A percentile compares a stretch with the other conserved stretches of the same genome.
Evolutionary conservation across 2,797 vertebrate genomes (phyloP).

Genomic region (Chrysolophus pictus): DNA sequence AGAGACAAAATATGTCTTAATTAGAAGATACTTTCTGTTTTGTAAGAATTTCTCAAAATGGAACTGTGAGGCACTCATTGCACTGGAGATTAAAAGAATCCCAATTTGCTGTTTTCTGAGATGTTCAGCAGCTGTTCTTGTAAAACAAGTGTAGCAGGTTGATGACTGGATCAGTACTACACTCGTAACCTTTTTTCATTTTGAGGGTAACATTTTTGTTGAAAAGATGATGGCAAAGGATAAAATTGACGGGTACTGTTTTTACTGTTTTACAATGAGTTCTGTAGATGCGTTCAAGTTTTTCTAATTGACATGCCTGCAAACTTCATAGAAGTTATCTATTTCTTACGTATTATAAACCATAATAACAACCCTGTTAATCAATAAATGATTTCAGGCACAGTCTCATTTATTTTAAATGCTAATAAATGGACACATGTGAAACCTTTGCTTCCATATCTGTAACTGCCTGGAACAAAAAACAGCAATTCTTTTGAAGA

Average conservation of each 20-base stretch:
- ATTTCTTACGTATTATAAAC: background rate
- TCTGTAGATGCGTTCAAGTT: background rate
- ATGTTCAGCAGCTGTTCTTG: background rate
- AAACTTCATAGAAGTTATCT: background rate
- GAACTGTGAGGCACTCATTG: background rate
- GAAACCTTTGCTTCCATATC: background rate
- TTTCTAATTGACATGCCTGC: background rate
- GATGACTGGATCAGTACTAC: background rate
- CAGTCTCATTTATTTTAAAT: background rate
- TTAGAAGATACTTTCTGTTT: background rate
- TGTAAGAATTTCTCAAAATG: background rate
- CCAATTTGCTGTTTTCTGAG: background rate
- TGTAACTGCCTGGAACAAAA: background rate
- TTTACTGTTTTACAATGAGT: background rate
- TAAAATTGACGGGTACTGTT: background rate
- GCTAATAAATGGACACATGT: background rate
- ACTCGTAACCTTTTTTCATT: background rate
- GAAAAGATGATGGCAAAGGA: background rate
- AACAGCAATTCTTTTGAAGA: background rate
- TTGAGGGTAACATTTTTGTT: background rate
- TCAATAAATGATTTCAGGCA: background rate
- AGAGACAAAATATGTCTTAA: slow-evolving; percentile 7
- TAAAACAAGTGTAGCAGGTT: background rate
- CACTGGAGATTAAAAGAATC: background rate
- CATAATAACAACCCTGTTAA: background rate